Conservation (phyloP, 2,113 vertebrate species). For the Mustela nigripes region DNA sequence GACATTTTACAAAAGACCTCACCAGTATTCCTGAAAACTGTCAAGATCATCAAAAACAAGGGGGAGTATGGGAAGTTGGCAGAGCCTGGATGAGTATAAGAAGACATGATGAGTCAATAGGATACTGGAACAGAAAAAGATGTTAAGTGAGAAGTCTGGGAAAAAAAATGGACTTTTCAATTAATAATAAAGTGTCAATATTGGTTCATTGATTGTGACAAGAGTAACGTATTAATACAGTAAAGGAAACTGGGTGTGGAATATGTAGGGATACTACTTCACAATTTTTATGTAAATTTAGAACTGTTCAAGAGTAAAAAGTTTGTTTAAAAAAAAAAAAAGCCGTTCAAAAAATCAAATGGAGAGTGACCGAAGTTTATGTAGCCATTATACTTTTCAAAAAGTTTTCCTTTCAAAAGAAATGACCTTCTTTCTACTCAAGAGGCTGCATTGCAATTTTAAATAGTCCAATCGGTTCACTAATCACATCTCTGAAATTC, state of each 20-base stretch:
- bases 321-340: background rate
- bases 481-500: conserved; percentile 56
- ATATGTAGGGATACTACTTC: background rate
- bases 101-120: background rate
- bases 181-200: background rate
- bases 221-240: background rate
- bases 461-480: background rate
- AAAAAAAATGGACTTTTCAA: background rate
- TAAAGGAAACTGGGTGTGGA: background rate
- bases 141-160: background rate
- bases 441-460: conserved; percentile 28
- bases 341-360: conserved; percentile 12
- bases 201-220: background rate
- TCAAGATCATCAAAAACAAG: background rate
- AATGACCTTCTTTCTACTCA: conserved; percentile 57
- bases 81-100: background rate
- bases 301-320: background rate
- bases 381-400: conserved; percentile 15
- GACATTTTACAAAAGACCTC: background rate
- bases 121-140: background rate
- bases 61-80: background rate
- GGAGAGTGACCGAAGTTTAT: background rate
- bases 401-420: conserved; percentile 61
- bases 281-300: background rate
- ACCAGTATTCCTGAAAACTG: background rate